Evolutionary conservation across 2,797 vertebrate species (phyloP).

Genomic region (Selene dorsalis): DNA sequence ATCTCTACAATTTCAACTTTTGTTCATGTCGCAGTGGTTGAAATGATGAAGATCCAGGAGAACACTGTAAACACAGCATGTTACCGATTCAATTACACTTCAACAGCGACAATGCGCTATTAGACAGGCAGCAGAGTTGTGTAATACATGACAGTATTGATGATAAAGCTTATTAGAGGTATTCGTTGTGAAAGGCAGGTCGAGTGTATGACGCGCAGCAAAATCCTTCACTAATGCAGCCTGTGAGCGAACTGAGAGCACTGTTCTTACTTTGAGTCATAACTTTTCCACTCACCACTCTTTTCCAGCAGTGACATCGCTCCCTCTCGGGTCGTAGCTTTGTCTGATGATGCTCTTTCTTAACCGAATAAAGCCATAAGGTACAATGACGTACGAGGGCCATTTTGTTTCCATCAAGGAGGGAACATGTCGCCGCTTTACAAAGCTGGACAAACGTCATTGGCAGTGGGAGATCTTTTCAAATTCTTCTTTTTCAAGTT

Average conservation of each 20-base stretch:
- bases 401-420: no score
- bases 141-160: neutral
- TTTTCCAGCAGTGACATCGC: neutral
- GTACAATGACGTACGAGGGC: neutral
- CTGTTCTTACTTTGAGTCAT: neutral
- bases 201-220: neutral
- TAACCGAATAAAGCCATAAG: constrained; percentile 5
- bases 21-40: neutral
- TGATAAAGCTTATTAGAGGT: neutral
- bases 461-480: no score
- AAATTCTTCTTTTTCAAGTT: no score
- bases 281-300: neutral
- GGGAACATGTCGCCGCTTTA: no score
- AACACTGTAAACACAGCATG: neutral
- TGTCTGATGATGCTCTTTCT: neutral
- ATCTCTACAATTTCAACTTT: neutral
- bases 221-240: constrained; percentile 2
- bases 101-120: neutral
- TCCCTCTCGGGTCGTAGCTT: neutral
- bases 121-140: neutral
- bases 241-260: neutral
- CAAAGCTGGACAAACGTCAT: no score
- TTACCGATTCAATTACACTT: neutral
- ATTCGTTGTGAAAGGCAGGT: neutral
- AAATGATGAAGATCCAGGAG: neutral